Base-by-base conservation (phyloP, 2,113 vertebrate species). In the Nipponia nippon region DNA sequence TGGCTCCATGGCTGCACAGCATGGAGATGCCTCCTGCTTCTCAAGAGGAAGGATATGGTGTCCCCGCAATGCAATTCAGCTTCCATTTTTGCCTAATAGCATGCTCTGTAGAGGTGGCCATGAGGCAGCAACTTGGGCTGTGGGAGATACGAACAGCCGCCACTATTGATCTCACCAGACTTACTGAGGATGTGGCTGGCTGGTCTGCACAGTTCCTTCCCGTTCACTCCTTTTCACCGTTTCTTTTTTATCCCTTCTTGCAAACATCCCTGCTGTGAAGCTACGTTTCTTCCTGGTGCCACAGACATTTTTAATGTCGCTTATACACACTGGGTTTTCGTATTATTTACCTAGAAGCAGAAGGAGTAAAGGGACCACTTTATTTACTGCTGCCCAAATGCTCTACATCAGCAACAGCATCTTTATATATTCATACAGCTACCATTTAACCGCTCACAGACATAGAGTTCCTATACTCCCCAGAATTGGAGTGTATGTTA, bases 371-470 rank as follows among this genome's bases (percentile, higher is more conserved):
- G 18, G 30, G 13, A 38, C 16, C 0, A 0, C 23, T 87, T 83
- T 90, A 65, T 61, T 90, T 84, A 69, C 21, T 79, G 65, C 53
- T 67, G 56, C 18, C 11, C 30, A 71, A 78, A 87, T 69, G 14
- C 22, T 56, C 46, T 73, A 19, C 38, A 36, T 72, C 50, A 89
- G 29, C 13, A 13, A 52, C 29, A 79, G 4, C 14, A 46, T 46
- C 47, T 89, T 93, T 61, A 69, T 67, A 13, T 83, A 87, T 84
- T 82, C 46, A 36, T 79, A 38, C 16, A 85, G 30, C 58, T 83
- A 90, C 69, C 20, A 26, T 96, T 94, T 96, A 97, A 95, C 55
- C 16, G n/a, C 93, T 94, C 6, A 5, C 42, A 88, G 83, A 62
- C 85, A 83, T 79, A 38, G 94, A 95, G 16, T 80, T 94, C 47